Evolutionary conservation across 2,113 vertebrate species (phyloP).

Genomic region (Urocynchramus pylzowi): DNA sequence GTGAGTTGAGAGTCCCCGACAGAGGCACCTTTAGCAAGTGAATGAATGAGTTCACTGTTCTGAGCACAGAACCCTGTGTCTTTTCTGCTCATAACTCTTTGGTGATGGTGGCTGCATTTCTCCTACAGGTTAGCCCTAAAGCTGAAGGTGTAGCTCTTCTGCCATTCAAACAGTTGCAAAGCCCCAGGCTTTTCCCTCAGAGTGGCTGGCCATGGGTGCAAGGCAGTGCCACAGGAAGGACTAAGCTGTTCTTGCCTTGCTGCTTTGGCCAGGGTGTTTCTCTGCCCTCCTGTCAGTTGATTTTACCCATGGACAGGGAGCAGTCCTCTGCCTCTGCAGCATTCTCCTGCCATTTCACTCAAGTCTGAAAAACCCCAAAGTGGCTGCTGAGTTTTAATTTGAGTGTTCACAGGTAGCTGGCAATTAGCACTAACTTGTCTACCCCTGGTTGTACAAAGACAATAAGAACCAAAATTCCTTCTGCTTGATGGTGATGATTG

Average conservation of each 20-base stretch:
- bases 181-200: neutral
- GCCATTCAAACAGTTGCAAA: neutral
- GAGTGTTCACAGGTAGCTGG: neutral
- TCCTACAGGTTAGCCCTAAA: neutral
- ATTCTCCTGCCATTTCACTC: neutral
- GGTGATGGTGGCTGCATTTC: neutral
- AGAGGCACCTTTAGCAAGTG: neutral
- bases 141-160: neutral
- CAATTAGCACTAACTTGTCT: neutral
- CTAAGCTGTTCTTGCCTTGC: neutral
- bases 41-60: neutral
- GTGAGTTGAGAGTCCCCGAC: neutral
- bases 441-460: neutral
- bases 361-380: neutral
- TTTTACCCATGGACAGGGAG: neutral
- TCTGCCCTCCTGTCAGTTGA: neutral
- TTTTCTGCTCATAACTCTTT: neutral
- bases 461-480: neutral
- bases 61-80: fast-evolving
- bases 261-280: neutral
- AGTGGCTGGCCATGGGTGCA: too few species aligned
- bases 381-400: neutral
- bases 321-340: neutral
- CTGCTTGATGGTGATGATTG: neutral
- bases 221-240: neutral